Evolutionary conservation across 2,797 vertebrate genomes (phyloP).

Genomic region (Toxotes lorentzi): DNA sequence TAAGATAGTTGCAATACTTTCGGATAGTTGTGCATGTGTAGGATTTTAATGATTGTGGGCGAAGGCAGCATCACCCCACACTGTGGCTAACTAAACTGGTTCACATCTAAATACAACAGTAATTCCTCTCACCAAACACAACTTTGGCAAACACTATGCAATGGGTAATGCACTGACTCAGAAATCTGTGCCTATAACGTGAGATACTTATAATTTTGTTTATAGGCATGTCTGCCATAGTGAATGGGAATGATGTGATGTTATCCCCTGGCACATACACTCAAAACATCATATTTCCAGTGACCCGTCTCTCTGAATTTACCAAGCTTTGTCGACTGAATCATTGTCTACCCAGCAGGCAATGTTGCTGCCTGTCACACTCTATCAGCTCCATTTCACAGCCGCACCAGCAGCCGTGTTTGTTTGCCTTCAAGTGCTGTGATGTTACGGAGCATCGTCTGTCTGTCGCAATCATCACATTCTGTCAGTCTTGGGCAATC

Average conservation of each 20-base stretch:
- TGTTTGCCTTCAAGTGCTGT: conserved; percentile 70
- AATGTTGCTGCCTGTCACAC: conserved; percentile 65
- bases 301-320: conserved; percentile 43
- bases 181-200: conserved; percentile 12
- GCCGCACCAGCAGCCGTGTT: conserved; percentile 58
- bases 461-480: conserved; percentile 70
- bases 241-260: conserved; percentile 37
- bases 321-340: conserved; percentile 46
- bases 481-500: conserved; percentile 63
- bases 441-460: conserved; percentile 60
- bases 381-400: conserved; percentile 66
- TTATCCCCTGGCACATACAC: conserved; percentile 27
- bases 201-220: conserved; percentile 10
- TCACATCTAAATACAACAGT: conserved; percentile 35
- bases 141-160: conserved; percentile 3
- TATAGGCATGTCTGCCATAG: conserved; percentile 17
- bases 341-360: conserved; percentile 57
- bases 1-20: neutral
- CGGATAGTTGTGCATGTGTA: neutral
- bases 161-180: neutral
- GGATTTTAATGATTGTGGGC: conserved; percentile 13
- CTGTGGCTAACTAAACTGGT: conserved; percentile 43
- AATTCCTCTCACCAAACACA: neutral
- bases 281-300: conserved; percentile 47
- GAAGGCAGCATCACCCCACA: conserved; percentile 1